These are phyloP conservation scores for Antennarius maculatus DNA, from an alignment of 2,797 vertebrate genomes.

Conservation along the genomic window DNA sequence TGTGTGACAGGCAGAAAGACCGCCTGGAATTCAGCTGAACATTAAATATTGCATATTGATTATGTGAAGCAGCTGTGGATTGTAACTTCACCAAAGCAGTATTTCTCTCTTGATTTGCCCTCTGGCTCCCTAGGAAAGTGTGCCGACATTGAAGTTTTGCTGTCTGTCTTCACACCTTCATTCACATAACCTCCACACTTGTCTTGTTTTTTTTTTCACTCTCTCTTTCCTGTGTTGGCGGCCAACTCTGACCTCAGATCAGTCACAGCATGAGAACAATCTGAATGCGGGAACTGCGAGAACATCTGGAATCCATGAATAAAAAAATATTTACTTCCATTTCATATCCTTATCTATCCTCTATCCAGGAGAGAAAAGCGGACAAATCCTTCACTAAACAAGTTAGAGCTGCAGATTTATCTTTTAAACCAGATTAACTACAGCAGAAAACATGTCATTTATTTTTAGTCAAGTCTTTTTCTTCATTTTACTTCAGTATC, in stretches of 20 bases:
- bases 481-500: not conserved
- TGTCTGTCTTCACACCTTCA: not conserved
- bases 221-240: slow-evolving; percentile 33
- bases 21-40: slow-evolving; percentile 60
- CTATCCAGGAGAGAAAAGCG: slow-evolving; percentile 11
- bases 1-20: not conserved
- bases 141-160: slow-evolving; percentile 38
- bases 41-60: slow-evolving; percentile 72
- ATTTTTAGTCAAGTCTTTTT: too few relatives aligned
- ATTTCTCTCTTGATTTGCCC: slow-evolving; percentile 20
- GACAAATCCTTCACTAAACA: slow-evolving; percentile 9
- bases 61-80: slow-evolving; percentile 75
- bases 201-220: slow-evolving; percentile 11
- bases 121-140: slow-evolving; percentile 16
- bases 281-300: slow-evolving; percentile 50
- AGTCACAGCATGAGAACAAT: slow-evolving; percentile 37
- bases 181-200: slow-evolving; percentile 10
- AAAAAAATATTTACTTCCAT: slow-evolving; percentile 52
- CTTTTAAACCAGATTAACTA: not conserved
- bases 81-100: slow-evolving; percentile 39
- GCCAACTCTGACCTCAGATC: slow-evolving; percentile 79
- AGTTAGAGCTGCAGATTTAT: not conserved
- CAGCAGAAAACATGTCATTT: not conserved
- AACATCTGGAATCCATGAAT: slow-evolving; percentile 80
- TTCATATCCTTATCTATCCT: slow-evolving; percentile 24